Base-by-base conservation (phyloP, 2,113 vertebrate species). In the Paralichthys olivaceus region DNA sequence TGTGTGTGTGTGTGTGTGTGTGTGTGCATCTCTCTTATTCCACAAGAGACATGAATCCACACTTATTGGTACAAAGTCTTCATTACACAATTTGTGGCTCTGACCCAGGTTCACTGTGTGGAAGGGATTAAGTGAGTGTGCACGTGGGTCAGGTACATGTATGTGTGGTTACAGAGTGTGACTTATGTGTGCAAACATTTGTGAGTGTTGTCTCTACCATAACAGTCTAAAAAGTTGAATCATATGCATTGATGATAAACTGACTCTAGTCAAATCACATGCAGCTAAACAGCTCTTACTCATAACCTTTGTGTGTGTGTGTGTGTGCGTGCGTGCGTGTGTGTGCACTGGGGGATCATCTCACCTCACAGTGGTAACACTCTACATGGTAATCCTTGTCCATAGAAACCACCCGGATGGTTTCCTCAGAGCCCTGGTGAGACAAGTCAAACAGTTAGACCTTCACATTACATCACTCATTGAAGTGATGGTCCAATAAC, bases 381-480 rank as follows among this genome's bases (percentile, higher is more conserved):
- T 97, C 97, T 92, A 99, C 96, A 0, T 99, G 98, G 90, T 99
- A 99, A 87, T 99, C 97, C 86, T 96, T 98, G 94, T 99, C 98
- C 98, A 99, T 99, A 3, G 98, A 99, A 66, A 99, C 98, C 56
- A 99, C 98, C 14, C 98, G 94, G 75, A 99, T 97, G 66, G 97
- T 99, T 83, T 98, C 97, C 90, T 98, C 98, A 0, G 97, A 99
- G 78, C 97, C 98, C 98, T 99, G 88, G 0, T 9, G 37, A 54
- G 47, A 84, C 62, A 83, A 63, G n/a, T 83, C 28, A 69, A 34
- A 75, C 20, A 86, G 49, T 19, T 28, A 71, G 32, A 59, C 5
- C 5, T 43, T 56, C 26, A 15, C 29, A 63, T 62, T 32, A 56
- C 45, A 72, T 75, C 43, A n/a, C n/a, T 19, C 4, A 40, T 13